Evolutionary conservation across 1,140 invertebrate genomes (phyloP).

Genomic region (Atta cephalotes): DNA sequence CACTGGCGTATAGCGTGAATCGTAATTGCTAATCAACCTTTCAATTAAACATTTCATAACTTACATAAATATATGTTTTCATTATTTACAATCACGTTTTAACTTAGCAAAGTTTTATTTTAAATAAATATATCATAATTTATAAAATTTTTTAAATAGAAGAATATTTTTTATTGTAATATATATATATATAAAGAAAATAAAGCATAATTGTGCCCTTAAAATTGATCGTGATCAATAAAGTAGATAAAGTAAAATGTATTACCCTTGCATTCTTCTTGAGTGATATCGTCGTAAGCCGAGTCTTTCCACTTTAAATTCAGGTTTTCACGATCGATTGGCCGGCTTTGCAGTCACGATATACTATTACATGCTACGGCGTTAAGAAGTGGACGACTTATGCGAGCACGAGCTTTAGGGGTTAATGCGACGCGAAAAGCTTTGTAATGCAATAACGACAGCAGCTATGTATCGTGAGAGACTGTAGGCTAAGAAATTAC

Average conservation of each 20-base stretch:
- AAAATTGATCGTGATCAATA: slow-evolving; percentile 41
- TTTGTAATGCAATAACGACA: slow-evolving; percentile 69
- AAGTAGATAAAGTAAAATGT: slow-evolving; percentile 29
- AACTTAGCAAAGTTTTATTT: background rate
- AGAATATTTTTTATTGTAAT: background rate
- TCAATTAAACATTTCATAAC: background rate
- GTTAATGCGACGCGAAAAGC: slow-evolving; percentile 69
- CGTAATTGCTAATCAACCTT: background rate
- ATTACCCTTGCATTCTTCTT: background rate
- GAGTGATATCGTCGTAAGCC: slow-evolving; percentile 26
- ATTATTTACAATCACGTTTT: background rate
- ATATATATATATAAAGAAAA: background rate
- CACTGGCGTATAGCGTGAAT: background rate
- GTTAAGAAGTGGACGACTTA: slow-evolving; percentile 47
- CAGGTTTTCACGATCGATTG: slow-evolving; percentile 65
- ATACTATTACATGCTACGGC: slow-evolving; percentile 44
- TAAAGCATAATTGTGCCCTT: slow-evolving; percentile 19
- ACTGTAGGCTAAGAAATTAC: slow-evolving; percentile 56
- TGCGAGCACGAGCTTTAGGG: slow-evolving; percentile 61
- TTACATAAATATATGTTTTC: slow-evolving; percentile 8
- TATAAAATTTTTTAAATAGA: background rate
- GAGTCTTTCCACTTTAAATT: slow-evolving; percentile 56
- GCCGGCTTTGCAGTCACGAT: slow-evolving; percentile 64
- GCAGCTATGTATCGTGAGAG: slow-evolving; percentile 37
- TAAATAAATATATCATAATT: slow-evolving; percentile 5